Percentiles rank a stretch among this genome's conserved stretches.
phyloP scores from a whole-genome alignment of 1,140 invertebrate species.

The Papilio machaon region DNA sequence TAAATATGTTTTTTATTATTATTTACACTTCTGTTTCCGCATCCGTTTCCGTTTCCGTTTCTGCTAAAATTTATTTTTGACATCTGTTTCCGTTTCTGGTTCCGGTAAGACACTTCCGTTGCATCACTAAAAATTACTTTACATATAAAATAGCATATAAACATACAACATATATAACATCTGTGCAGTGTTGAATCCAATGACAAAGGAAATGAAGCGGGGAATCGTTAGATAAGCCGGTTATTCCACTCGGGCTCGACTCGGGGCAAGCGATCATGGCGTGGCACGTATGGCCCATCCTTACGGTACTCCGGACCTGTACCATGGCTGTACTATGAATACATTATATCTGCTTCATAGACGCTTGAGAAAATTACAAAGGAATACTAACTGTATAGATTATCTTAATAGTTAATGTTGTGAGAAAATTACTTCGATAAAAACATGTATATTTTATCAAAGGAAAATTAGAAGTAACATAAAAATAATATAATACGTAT shows the following conservation, averaged over 20 bases:
- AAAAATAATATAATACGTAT: too few relatives aligned
- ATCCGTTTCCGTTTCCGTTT: too few relatives aligned
- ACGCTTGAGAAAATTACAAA: background rate
- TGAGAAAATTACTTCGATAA: background rate
- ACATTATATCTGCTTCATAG: slow-evolving; percentile 27
- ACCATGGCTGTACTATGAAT: slow-evolving; percentile 43
- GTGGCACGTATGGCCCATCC: slow-evolving; percentile 61
- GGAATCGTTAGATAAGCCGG: slow-evolving; percentile 64
- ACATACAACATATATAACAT: slow-evolving; percentile 9
- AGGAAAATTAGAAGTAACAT: too few relatives aligned
- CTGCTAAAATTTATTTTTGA: too few relatives aligned
- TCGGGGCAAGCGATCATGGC: slow-evolving; percentile 41
- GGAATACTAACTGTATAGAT: background rate
- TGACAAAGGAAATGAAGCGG: slow-evolving; percentile 57
- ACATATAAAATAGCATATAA: background rate
- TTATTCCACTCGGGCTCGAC: slow-evolving; percentile 51
- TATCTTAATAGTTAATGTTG: background rate
- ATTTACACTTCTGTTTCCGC: too few relatives aligned
- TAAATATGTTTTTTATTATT: too few relatives aligned
- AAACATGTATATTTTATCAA: too few relatives aligned
- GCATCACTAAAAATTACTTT: background rate
- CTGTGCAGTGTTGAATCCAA: slow-evolving; percentile 49
- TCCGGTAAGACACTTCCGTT: too few relatives aligned
- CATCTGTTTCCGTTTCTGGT: too few relatives aligned
- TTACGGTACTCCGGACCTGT: slow-evolving; percentile 68